A percentile compares a stretch with the other conserved stretches of the same genome.
phyloP scores from a whole-genome alignment of 2,797 vertebrate genomes.

The Onychomys leucogaster region DNA sequence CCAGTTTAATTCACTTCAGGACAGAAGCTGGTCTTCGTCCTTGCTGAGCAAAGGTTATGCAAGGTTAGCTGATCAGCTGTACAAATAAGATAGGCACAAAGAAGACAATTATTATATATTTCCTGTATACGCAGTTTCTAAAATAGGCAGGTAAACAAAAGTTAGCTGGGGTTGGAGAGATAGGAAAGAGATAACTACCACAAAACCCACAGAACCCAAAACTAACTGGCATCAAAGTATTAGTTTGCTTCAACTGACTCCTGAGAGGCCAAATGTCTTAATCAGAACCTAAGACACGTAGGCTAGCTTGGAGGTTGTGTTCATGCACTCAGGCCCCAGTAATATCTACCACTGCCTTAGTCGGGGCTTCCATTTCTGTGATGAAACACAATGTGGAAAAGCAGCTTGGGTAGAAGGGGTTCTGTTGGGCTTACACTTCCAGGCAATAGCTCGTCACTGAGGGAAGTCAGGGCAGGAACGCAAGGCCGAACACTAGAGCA shows the following conservation, averaged over 20 bases:
- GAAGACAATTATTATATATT: background rate
- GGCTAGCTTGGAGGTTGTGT: no score
- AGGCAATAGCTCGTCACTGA: background rate
- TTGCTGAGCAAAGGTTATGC: background rate
- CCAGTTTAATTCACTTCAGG: background rate
- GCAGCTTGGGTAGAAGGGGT: background rate
- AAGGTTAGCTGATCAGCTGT: background rate
- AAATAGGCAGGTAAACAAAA: background rate
- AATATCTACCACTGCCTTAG: background rate
- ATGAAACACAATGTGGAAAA: background rate
- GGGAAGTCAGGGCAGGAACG: background rate
- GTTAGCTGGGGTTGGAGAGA: background rate
- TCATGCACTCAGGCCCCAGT: background rate
- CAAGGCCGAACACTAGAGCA: background rate
- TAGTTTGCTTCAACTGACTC: background rate
- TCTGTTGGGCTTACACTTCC: background rate
- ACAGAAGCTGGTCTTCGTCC: background rate
- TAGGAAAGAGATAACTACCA: background rate
- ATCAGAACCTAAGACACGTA: background rate
- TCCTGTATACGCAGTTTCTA: background rate
- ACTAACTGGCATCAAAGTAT: background rate
- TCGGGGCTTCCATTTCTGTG: background rate
- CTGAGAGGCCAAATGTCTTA: background rate
- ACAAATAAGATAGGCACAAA: background rate
- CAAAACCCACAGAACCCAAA: no score